Base-by-base conservation (phyloP, 2,797 vertebrate species). In the Acrocephalus scirpaceus region DNA sequence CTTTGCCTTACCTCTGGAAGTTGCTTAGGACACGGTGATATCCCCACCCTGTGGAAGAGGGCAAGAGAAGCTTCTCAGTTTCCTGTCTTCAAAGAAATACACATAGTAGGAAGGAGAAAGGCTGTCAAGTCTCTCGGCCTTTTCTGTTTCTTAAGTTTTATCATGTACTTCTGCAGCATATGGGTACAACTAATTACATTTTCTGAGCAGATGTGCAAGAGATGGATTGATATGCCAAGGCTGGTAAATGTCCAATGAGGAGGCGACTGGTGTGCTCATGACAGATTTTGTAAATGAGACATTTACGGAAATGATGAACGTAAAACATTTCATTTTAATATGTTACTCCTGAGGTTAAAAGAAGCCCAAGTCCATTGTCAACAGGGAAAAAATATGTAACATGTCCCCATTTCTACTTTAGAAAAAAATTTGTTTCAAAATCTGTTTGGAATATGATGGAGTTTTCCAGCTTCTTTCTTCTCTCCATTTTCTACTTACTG, bases 131-230 rank as follows among this genome's bases (percentile, higher is more conserved):
- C 42, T 90, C 79, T 47, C n/a, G 48, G 76, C 91, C 76, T 80
- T 94, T 85, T 92, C 83, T 67, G 38, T 76, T 95, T 91, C 90
- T 84, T 73, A 69, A 93, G 88, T 83, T 95, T 95, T 96, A 86
- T 81, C 86, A 54, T 92, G 74, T 74, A 67, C 8, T 89, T 90
- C 94, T 76, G 91, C 86, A 94, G 83, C 93, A 96, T 96, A 93
- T 96, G 83, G 72, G 32, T 66, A 47, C 75, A 96, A 93, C 90
- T 96, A 96, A 96, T 88, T 91, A 67, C 88, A 73, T 95, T 88
- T 91, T 87, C 48, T 85, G 86, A 95, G 91, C 95, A 97, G 97
- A 97, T 96, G 83, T 97, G 95, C 82, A 85, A 88, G 94, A 88
- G 87, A 92, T 77, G 69, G 95, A 95, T 97, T 96, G 89, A 92